Percentiles rank a stretch among this genome's conserved stretches.
Evolutionary conservation across 2,797 vertebrate species (phyloP).

Genomic region (Psittacula derbiana): DNA sequence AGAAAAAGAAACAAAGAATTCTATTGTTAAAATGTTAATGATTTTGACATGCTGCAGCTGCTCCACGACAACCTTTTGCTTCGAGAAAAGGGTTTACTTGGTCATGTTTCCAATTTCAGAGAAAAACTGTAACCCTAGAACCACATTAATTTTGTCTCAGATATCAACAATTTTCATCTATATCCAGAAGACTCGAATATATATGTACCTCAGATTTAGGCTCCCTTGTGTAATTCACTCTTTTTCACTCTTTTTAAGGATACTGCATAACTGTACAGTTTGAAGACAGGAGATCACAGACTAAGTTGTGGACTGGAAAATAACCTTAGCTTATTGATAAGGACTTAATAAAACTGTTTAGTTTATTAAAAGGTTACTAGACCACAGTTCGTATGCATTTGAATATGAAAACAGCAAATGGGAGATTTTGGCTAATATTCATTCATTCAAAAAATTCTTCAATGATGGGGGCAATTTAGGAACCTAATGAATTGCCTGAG

Average conservation of each 20-base stretch:
- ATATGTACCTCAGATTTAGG: neutral
- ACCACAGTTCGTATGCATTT: neutral
- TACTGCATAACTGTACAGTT: neutral
- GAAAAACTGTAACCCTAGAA: neutral
- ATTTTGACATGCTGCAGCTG: neutral
- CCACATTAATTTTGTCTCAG: neutral
- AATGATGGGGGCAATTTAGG: fast-evolving
- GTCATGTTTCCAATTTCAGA: neutral
- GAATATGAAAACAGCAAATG: neutral
- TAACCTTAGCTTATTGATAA: neutral
- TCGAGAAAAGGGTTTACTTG: neutral
- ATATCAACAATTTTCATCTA: neutral
- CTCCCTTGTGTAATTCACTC: neutral
- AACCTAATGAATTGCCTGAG: neutral
- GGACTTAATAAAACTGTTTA: neutral
- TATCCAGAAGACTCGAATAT: neutral
- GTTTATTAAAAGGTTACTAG: neutral
- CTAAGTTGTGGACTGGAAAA: neutral
- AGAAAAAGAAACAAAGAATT: neutral
- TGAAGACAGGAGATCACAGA: neutral
- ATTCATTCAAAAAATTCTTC: neutral
- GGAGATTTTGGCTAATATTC: neutral
- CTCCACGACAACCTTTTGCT: neutral
- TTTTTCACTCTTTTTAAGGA: neutral
- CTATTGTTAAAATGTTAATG: neutral